phyloP scores from a whole-genome alignment of 2,888 invertebrate genomes.

The Conistra vaccinii region DNA sequence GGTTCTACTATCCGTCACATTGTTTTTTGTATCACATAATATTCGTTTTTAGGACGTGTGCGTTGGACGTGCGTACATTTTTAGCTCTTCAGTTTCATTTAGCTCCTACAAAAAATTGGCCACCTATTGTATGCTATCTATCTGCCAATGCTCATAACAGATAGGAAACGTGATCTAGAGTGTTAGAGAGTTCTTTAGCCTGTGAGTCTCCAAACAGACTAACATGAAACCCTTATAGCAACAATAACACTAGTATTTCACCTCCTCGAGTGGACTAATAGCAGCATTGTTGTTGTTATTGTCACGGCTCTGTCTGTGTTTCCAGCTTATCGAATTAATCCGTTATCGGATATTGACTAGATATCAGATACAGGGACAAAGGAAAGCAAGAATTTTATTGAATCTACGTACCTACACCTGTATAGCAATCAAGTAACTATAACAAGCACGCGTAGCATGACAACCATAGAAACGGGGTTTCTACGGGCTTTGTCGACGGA shows the following conservation, averaged over 20 bases:
- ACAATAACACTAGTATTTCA: conserved; percentile 4
- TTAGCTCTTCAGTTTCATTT: neutral
- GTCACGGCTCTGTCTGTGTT: conserved; percentile 38
- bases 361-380: conserved; percentile 42
- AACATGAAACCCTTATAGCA: neutral
- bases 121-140: neutral
- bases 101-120: neutral
- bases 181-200: neutral
- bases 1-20: neutral
- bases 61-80: too few relatives aligned
- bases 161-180: neutral
- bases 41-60: neutral
- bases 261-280: neutral
- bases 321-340: conserved; percentile 34
- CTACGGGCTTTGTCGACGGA: too few relatives aligned
- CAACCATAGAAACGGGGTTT: too few relatives aligned
- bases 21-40: neutral
- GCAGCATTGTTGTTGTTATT: conserved; percentile 29
- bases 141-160: neutral
- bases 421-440: neutral
- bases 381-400: conserved; percentile 28
- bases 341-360: conserved; percentile 44
- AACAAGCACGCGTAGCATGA: too few relatives aligned
- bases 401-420: neutral
- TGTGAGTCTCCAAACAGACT: neutral